A percentile compares a stretch with the other conserved stretches of the same genome.
Evolutionary conservation across 1,140 invertebrate genomes (phyloP).

Genomic region (Drosophila nasuta): DNA sequence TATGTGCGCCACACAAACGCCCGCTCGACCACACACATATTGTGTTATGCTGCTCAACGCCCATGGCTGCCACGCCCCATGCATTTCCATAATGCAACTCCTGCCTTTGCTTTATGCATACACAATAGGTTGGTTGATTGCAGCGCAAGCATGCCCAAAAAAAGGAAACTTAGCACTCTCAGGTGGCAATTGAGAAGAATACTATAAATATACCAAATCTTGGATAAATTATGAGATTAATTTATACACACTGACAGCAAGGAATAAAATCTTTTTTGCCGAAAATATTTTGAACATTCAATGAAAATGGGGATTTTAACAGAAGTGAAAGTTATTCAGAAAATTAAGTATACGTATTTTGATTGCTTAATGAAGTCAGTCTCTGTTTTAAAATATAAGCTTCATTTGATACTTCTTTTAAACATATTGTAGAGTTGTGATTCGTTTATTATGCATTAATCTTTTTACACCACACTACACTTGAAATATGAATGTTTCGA

Average conservation of each 20-base stretch:
- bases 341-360: too few species aligned
- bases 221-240: not conserved
- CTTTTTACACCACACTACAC: too few species aligned
- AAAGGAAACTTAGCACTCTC: slow-evolving; percentile 11
- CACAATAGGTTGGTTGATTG: slow-evolving; percentile 20
- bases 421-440: too few species aligned
- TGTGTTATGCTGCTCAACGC: not conserved
- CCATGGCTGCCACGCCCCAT: not conserved
- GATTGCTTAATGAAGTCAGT: too few species aligned
- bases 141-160: not conserved
- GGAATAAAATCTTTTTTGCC: not conserved
- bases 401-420: too few species aligned
- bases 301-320: too few species aligned
- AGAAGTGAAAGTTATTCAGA: too few species aligned
- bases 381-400: too few species aligned
- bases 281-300: not conserved
- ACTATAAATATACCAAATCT: not conserved
- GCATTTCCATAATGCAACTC: slow-evolving; percentile 73
- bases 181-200: slow-evolving; percentile 36
- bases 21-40: not conserved
- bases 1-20: slow-evolving; percentile 49
- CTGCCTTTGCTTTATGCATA: slow-evolving; percentile 47
- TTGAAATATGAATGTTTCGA: too few species aligned
- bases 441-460: too few species aligned
- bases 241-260: not conserved